phyloP scores from a whole-genome alignment of 2,797 vertebrate genomes.

The Tadarida brasiliensis region DNA sequence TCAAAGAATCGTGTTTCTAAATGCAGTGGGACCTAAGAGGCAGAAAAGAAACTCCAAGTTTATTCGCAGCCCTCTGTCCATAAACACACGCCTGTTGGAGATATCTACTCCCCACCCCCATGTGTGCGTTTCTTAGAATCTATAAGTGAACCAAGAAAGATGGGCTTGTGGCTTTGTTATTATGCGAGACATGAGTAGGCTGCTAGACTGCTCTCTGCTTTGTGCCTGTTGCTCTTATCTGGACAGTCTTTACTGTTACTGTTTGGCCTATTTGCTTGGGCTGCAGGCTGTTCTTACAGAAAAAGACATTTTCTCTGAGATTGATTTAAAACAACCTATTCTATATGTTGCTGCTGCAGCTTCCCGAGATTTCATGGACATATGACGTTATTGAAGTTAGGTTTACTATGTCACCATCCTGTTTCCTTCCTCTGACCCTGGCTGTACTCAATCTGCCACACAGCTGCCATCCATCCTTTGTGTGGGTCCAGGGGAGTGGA shows the following conservation, averaged over 20 bases:
- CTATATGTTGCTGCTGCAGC: not conserved
- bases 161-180: not conserved
- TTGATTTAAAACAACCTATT: conserved; percentile 34
- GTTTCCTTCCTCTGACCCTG: conserved; percentile 19
- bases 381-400: conserved; percentile 46
- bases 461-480: not conserved
- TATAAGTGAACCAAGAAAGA: not conserved
- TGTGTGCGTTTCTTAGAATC: not conserved
- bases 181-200: not conserved
- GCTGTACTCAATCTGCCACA: not conserved
- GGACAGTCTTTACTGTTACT: not conserved
- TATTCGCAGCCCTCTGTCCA: not conserved
- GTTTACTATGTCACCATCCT: conserved; percentile 4
- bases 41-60: not conserved
- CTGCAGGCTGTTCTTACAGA: not conserved
- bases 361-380: conserved; percentile 19
- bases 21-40: not conserved
- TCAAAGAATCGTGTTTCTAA: conserved; percentile 44
- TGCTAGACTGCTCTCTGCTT: not conserved
- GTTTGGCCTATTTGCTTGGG: conserved; percentile 8
- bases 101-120: not conserved
- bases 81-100: not conserved
- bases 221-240: not conserved
- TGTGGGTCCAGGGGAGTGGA: not conserved
- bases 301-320: conserved; percentile 38